phyloP scores from a whole-genome alignment of 1,140 invertebrate species.

The Platyscapa corneri region DNA sequence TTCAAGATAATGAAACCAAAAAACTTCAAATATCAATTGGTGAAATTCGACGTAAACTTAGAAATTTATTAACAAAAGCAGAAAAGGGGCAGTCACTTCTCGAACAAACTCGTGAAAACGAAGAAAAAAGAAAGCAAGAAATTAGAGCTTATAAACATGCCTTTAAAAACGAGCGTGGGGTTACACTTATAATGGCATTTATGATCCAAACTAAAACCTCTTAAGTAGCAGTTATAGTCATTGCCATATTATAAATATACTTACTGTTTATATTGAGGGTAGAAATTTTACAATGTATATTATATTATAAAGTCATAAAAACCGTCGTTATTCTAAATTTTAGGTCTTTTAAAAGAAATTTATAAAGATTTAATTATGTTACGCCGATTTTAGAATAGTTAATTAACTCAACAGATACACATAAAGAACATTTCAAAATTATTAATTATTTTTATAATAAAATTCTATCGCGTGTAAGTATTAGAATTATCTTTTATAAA shows the following conservation, averaged over 20 bases:
- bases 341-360: no score
- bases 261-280: background rate
- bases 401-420: no score
- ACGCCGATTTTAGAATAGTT: no score
- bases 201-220: constrained; percentile 57
- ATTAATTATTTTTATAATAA: no score
- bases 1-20: constrained; percentile 75
- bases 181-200: constrained; percentile 64
- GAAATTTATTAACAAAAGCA: constrained; percentile 77
- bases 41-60: constrained; percentile 75
- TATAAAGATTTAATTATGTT: no score
- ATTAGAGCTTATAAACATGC: constrained; percentile 77
- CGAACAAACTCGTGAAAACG: constrained; percentile 75
- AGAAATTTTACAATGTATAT: background rate
- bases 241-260: background rate
- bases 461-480: no score
- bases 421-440: no score
- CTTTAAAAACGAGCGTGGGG: constrained; percentile 80
- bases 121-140: constrained; percentile 76
- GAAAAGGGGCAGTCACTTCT: constrained; percentile 77
- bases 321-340: no score
- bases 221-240: constrained; percentile 59
- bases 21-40: constrained; percentile 72
- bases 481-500: no score
- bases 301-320: no score